Conservation (phyloP, 1,140 invertebrate species). For the Ips nitidus region DNA sequence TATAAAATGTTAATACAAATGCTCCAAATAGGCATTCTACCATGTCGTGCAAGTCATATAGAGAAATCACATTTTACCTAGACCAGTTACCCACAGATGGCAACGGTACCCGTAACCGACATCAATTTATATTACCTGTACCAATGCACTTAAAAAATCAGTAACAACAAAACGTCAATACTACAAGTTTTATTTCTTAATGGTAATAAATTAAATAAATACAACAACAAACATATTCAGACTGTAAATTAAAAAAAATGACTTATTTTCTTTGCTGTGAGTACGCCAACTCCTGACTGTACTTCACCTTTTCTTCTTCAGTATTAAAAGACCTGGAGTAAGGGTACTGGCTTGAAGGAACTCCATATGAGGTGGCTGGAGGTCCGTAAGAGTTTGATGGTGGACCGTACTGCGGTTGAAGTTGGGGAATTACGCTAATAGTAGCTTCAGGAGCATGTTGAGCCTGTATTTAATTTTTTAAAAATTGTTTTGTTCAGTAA, state of each 20-base stretch:
- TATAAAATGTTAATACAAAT: too few relatives aligned
- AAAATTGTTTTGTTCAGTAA: neutral
- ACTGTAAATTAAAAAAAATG: constrained; percentile 13
- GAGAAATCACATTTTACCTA: too few relatives aligned
- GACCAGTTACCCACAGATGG: neutral
- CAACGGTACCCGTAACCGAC: neutral
- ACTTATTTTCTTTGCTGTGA: constrained; percentile 27
- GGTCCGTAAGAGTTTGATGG: constrained; percentile 34
- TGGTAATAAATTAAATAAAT: constrained; percentile 25
- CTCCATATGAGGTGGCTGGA: constrained; percentile 38
- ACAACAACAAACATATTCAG: constrained; percentile 8
- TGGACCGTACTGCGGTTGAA: constrained; percentile 15
- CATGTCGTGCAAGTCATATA: too few relatives aligned
- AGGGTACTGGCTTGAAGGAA: constrained; percentile 35
- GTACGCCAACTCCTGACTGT: constrained; percentile 32
- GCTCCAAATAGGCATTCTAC: too few relatives aligned
- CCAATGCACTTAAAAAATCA: neutral
- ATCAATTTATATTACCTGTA: neutral
- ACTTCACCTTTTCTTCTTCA: constrained; percentile 12
- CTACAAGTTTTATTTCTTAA: neutral
- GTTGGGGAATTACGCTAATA: constrained; percentile 9
- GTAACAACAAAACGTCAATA: neutral
- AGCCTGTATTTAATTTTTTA: neutral
- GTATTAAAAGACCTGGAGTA: constrained; percentile 42
- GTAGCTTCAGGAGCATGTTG: constrained; percentile 6